Conservation (phyloP, 1,140 invertebrate genomes). For the Chymomyza costata region DNA sequence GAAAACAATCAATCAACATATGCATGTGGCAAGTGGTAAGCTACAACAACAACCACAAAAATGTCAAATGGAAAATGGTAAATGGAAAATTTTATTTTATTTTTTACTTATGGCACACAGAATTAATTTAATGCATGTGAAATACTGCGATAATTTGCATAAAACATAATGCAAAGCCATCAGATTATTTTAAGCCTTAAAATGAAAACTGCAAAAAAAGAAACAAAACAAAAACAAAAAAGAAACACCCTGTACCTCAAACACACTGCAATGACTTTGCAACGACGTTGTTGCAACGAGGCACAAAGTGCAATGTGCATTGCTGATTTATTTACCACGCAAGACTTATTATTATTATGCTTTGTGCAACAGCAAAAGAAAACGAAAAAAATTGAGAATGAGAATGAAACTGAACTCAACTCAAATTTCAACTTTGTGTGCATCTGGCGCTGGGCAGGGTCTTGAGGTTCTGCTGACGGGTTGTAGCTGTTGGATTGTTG, state of each 20-base stretch:
- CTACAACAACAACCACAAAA: too few species aligned
- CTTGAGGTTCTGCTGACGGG: too few species aligned
- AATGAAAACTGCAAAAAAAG: slow-evolving; percentile 1
- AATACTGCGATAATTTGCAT: slow-evolving; percentile 55
- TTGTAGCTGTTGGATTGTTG: too few species aligned
- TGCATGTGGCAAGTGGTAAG: slow-evolving; percentile 19
- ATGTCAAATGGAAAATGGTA: slow-evolving; percentile 22
- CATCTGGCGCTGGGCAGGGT: too few species aligned
- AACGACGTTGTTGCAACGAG: slow-evolving; percentile 27
- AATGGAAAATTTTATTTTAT: neutral
- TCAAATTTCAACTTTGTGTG: too few species aligned
- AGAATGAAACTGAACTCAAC: too few species aligned
- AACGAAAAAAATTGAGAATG: neutral
- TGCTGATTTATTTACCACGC: slow-evolving; percentile 42
- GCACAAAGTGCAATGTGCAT: slow-evolving; percentile 6
- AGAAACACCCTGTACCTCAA: slow-evolving; percentile 11
- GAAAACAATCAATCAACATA: slow-evolving; percentile 68
- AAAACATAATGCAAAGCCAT: slow-evolving; percentile 6
- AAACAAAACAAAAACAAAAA: slow-evolving; percentile 12
- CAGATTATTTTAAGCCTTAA: slow-evolving; percentile 19
- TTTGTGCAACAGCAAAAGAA: slow-evolving; percentile 9
- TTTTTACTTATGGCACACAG: slow-evolving; percentile 2
- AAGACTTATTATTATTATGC: slow-evolving; percentile 19
- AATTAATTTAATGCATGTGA: slow-evolving; percentile 67
- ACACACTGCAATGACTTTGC: slow-evolving; percentile 25